These are phyloP conservation scores for Henricia sp. DNA, from an alignment of 53 echinoderm and acorn worm species.

Conservation along the genomic window DNA sequence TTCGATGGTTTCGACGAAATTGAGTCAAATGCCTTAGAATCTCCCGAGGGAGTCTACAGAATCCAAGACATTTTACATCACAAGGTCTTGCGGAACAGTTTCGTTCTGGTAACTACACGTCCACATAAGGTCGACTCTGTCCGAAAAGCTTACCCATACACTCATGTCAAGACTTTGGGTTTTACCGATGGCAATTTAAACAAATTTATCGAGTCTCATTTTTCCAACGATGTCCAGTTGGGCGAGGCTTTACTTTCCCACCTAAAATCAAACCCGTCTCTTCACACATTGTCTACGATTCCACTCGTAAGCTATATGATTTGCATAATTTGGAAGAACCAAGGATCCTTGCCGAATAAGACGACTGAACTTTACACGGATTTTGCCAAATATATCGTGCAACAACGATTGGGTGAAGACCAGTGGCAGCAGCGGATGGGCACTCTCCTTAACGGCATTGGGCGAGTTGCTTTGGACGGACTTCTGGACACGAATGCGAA, in stretches of 20 bases:
- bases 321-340: slow-evolving; percentile 7
- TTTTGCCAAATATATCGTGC: background rate
- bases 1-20: slow-evolving; percentile 24
- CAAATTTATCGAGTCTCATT: background rate
- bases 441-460: background rate
- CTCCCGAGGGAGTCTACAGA: background rate
- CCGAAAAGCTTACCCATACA: background rate
- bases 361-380: background rate
- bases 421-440: background rate
- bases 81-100: slow-evolving; percentile 14
- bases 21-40: background rate
- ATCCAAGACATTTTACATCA: background rate
- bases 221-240: background rate
- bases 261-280: background rate
- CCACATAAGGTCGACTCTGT: slow-evolving; percentile 18
- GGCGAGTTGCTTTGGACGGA: slow-evolving; percentile 6
- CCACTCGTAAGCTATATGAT: background rate
- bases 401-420: background rate
- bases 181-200: background rate
- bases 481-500: background rate
- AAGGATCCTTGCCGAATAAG: background rate
- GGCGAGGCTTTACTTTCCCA: background rate
- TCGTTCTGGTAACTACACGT: slow-evolving; percentile 6
- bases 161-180: background rate
- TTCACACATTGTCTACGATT: background rate